Base-by-base conservation (phyloP, 2,888 invertebrate species). In the Sarcophaga variegata region DNA sequence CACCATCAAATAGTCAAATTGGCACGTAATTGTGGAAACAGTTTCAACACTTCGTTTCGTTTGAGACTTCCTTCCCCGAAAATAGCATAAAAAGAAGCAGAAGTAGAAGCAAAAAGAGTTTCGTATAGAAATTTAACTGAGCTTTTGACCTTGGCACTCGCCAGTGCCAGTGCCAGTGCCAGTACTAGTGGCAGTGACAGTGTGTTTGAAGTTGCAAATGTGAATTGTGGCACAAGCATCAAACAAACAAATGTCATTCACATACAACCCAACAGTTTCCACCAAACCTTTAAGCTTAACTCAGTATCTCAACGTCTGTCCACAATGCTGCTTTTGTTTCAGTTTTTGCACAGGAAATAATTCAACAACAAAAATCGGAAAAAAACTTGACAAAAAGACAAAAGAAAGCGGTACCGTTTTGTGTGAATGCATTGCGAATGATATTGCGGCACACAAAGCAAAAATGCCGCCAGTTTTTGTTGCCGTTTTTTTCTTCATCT, bases 361-460 rank as follows among this genome's bases (percentile, higher is more conserved):
- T 37, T 37, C 6, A 37, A 8, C 8, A 66, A 27, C 12, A 37
- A 69, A 54, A 60, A 49, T 14, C 45, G 62, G 67, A 45, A 70
- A 74, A 27, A 66, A 81, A 70, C 72, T 64, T 70, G 67, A 78
- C 80, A 81, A 84, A 69, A 54, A 81, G 76, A 86, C 83, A 83
- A 86, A 88, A 86, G 83, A 81, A 78, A 92, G 92, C 92, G 92
- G 92, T 92, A 92, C 92, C 92, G 92, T 92, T 92, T 92, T 92
- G 92, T 91, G 90, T 90, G 91, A 91, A 92, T 92, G 92, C 92
- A 92, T 92, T 90, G 89, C 92, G 90, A 92, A 92, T 92, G 92
- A 91, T 90, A 90, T 91, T 86, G 90, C 89, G 89, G 88, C 90
- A 90, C 92, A 92, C 92, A 92, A 92, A 92, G 91, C 22, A 71